Conservation (phyloP, 1,140 invertebrate species). For the Atta cephalotes region DNA sequence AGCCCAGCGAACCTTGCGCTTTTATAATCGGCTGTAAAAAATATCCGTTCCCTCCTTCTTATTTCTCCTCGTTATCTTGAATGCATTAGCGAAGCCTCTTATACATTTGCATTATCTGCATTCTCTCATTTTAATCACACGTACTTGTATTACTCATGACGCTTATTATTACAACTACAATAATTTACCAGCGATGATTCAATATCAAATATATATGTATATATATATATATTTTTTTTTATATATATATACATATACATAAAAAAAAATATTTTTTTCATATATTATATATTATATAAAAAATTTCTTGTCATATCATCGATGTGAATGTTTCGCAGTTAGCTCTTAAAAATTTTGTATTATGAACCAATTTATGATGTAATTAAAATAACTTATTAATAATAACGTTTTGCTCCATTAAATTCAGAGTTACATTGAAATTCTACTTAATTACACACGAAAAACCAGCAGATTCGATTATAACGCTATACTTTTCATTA, state of each 20-base stretch:
- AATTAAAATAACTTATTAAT: not conserved
- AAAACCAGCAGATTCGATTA: not conserved
- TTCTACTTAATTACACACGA: not conserved
- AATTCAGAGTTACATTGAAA: not conserved
- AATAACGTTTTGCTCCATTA: not conserved
- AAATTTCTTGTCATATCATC: not conserved
- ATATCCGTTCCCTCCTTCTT: not conserved
- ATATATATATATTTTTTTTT: no score
- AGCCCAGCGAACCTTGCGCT: not conserved
- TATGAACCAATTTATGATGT: not conserved
- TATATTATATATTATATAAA: no score
- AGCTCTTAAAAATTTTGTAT: not conserved
- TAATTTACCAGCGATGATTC: not conserved
- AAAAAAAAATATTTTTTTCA: no score
- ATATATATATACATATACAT: no score
- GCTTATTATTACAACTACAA: not conserved
- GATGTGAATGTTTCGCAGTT: not conserved
- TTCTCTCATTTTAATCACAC: constrained; percentile 13
- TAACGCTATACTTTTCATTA: not conserved
- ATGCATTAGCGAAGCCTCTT: not conserved
- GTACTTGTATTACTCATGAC: not conserved
- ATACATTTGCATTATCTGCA: not conserved
- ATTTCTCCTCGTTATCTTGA: not conserved
- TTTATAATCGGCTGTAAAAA: constrained; percentile 7
- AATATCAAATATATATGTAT: not conserved